Base-by-base conservation (phyloP, 1,140 invertebrate species). In the Musca vetustissima region DNA sequence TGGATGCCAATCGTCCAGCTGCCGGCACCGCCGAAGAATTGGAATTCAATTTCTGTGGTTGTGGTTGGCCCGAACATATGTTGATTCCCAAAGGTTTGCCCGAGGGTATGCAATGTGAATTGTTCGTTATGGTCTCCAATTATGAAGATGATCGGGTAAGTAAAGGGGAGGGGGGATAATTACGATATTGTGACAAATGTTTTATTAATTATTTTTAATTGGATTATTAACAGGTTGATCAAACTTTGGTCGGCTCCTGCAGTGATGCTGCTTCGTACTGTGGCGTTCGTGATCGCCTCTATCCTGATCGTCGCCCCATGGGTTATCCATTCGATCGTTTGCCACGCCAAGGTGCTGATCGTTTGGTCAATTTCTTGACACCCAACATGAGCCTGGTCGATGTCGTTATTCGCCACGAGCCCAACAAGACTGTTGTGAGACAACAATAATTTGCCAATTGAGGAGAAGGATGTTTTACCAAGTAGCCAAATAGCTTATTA, bases 41-140 rank as follows among this genome's bases (percentile, higher is more conserved):
- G 0, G 84, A 87, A 74, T 91, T 89, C 81, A 90, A 91, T 78
- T 92, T 91, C 85, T 94, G 93, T 81, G 92, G 93, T 48, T 95
- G 93, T 78, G 93, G 93, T 57, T 94, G 92, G 92, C 93, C 93
- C 1, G 88, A 93, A 53, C 92, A 95, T 77, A 89, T 95, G 89
- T 84, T 95, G 1, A 78, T 93, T 28, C 90, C 93, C 0, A 91
- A 89, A 80, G 93, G 93, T 24, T 88, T 81, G 2, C 78, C 85
- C 1, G 85, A 87, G 67, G 93, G 93, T 22, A 88, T 88, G 77
- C 79, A 83, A 0, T 89, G 89, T 75, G 87, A 92, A 66, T 78
- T 94, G 6, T 95, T 94, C 79, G 89, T 90, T 50, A 94, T 94
- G 91, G 85, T 94, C 14, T 91, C 92, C 28, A 88, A 94, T 82